A percentile compares a stretch with the other conserved stretches of the same genome.
Evolutionary conservation across 2,797 vertebrate species (phyloP).

Genomic region (Pelobates cultripes): DNA sequence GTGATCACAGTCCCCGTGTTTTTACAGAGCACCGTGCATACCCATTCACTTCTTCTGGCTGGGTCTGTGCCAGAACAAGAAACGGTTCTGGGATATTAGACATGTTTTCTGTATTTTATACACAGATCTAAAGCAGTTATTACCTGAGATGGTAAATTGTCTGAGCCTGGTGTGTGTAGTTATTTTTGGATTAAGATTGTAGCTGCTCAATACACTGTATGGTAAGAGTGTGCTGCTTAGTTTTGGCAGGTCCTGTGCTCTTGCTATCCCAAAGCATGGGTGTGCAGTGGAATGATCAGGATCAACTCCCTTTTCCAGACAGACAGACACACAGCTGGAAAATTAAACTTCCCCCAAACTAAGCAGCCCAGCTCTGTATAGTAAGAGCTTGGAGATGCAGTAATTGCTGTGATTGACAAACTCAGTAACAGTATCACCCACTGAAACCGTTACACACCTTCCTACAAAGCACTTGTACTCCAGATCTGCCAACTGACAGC

Average conservation of each 20-base stretch:
- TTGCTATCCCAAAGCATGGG: background rate
- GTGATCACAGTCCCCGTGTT: background rate
- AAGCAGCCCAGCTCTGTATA: background rate
- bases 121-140: background rate
- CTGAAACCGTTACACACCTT: background rate
- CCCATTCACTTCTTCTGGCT: background rate
- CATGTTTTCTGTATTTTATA: no score
- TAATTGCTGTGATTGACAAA: no score
- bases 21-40: background rate
- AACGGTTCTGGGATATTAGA: no score
- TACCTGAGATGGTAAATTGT: background rate
- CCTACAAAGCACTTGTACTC: background rate
- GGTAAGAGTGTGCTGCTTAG: background rate
- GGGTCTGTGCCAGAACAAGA: no score
- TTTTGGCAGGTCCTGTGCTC: background rate
- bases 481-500: background rate
- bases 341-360: constrained; percentile 20
- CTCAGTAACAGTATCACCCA: background rate
- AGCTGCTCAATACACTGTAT: background rate
- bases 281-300: background rate
- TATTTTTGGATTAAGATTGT: background rate
- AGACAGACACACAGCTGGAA: constrained; percentile 10
- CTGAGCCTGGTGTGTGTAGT: background rate
- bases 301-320: background rate
- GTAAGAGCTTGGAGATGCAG: background rate